These are phyloP conservation scores for Taurulus bubalis DNA, from an alignment of 2,113 vertebrate species.

Conservation along the genomic window DNA sequence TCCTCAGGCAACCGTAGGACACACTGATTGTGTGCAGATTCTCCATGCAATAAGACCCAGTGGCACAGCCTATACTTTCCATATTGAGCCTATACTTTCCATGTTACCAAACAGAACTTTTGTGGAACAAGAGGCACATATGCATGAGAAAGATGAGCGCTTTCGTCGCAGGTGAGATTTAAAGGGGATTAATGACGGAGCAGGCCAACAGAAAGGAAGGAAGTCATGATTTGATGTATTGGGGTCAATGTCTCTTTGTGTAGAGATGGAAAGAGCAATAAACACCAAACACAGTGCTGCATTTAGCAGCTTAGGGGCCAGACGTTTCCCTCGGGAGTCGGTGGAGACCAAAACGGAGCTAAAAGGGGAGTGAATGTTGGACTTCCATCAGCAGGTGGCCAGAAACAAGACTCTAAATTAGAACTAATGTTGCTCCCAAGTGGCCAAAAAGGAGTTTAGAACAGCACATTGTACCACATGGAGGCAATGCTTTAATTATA, in stretches of 20 bases:
- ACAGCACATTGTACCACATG: background rate
- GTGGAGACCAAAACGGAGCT: background rate
- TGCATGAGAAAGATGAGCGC: background rate
- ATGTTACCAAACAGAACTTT: background rate
- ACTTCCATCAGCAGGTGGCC: background rate
- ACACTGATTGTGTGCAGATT: slow-evolving; percentile 18
- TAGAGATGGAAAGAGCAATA: background rate
- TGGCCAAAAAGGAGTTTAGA: background rate
- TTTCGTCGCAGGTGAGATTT: background rate
- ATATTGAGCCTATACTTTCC: background rate
- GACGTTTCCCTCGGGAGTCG: background rate
- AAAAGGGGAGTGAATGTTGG: background rate
- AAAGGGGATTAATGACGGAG: background rate
- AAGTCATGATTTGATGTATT: background rate
- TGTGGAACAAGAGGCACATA: background rate
- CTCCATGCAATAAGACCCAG: background rate
- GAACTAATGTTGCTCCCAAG: background rate
- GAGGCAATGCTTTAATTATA: background rate
- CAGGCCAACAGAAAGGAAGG: background rate
- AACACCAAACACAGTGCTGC: background rate
- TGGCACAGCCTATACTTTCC: background rate
- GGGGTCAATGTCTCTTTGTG: background rate
- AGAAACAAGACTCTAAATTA: background rate
- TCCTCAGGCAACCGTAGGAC: slow-evolving; percentile 22
- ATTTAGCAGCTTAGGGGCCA: background rate